Evolutionary conservation across 2,113 vertebrate genomes (phyloP), one percentile per base, ranked within the genome.

Genomic region (Gallinago jamesoni): DNA sequence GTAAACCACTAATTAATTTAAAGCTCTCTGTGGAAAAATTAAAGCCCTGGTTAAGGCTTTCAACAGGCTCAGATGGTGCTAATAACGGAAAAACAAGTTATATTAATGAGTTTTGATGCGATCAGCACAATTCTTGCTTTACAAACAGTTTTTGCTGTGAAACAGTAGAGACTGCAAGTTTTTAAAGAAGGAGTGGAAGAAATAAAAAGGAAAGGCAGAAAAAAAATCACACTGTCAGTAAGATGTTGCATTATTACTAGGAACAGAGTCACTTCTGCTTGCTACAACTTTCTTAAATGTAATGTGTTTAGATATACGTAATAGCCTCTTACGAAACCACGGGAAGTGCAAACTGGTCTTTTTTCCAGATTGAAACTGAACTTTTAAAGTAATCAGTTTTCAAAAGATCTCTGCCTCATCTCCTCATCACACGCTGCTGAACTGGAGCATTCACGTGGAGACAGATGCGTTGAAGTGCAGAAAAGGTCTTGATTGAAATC

Each of bases 1-100:
- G 96, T 97, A 98, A 98, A 97, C 95, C 98, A 96, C 96, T 99
- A 99, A 99, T 99, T 99, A 98, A 99, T 99, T 99, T 99, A 98
- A 98, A 98, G 98, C 97, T 97, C 98, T 98, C 97, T 93, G 97
- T 97, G 98, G 98, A 98, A 98, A 98, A 98, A 98, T 98, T 98
- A 98, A 98, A 97, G 96, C 96, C 88, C 89, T 96, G 94, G 97
- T 98, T 98, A 98, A 98, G 95, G 96, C 96, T 98, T 98, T 97
- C 97, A 97, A 97, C 97, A 97, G 97, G 97, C 97, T 98, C 98
- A 98, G 98, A 98, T 98, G 98, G 97, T 96, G 95, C 96, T 96
- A 98, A 98, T 98, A 98, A 98, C 97, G 93, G 97, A 95, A 94
- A 96, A 97, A 95, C 92, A 96, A 98, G 96, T 97, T 95, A 94